phyloP scores from a whole-genome alignment of 2,888 invertebrate species.

The Alloplasta piceator region DNA sequence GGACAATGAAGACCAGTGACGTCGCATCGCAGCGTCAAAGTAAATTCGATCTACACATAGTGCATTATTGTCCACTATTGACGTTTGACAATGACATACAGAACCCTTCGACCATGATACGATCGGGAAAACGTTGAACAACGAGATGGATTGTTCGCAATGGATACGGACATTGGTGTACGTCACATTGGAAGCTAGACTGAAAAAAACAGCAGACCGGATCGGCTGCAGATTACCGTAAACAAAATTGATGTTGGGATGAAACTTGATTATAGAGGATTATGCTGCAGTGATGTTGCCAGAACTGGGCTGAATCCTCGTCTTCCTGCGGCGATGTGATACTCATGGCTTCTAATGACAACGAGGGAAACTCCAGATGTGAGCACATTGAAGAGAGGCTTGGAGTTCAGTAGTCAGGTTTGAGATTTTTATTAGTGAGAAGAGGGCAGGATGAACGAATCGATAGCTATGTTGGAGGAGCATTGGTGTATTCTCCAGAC shows the following conservation, averaged over 20 bases:
- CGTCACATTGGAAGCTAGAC: too few species aligned
- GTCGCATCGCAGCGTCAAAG: slow-evolving; percentile 70
- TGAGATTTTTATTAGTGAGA: slow-evolving; percentile 77
- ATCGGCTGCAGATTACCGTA: not conserved
- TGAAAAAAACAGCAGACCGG: too few species aligned
- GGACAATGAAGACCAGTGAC: slow-evolving; percentile 66
- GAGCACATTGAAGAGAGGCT: slow-evolving; percentile 75
- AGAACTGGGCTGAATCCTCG: not conserved
- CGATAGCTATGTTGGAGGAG: slow-evolving; percentile 61
- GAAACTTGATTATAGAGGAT: slow-evolving; percentile 9
- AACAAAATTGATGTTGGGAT: not conserved
- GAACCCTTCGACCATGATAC: too few species aligned
- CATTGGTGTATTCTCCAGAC: slow-evolving; percentile 49
- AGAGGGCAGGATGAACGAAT: slow-evolving; percentile 61
- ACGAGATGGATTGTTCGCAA: too few species aligned
- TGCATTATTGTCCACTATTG: too few species aligned
- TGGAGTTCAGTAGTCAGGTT: slow-evolving; percentile 74
- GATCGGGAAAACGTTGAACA: too few species aligned
- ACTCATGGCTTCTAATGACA: slow-evolving; percentile 59
- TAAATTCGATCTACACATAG: slow-evolving; percentile 58
- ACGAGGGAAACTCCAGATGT: slow-evolving; percentile 73
- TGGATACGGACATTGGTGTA: too few species aligned
- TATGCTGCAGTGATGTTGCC: not conserved
- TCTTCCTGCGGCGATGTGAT: slow-evolving; percentile 7
- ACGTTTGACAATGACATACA: too few species aligned